phyloP scores from a whole-genome alignment of 2,113 vertebrate species.

The Pica pica region DNA sequence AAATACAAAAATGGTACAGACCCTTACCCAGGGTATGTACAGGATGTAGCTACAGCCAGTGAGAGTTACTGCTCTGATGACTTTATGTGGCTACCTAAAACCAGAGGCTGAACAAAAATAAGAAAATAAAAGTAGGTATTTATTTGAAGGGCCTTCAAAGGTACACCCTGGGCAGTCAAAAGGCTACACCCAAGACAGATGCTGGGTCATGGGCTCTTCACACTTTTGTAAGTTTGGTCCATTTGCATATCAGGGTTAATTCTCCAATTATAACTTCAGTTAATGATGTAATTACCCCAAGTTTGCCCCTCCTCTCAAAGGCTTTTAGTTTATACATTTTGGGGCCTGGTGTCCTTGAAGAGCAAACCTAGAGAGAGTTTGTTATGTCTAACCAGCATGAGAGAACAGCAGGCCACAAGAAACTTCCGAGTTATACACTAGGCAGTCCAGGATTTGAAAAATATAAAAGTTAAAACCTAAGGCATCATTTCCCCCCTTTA shows the following conservation, averaged over 20 bases:
- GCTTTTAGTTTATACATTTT: neutral
- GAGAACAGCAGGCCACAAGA: neutral
- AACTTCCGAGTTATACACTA: neutral
- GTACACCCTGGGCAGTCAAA: too few relatives aligned
- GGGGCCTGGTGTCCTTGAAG: neutral
- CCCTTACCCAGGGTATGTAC: too few relatives aligned
- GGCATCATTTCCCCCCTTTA: neutral
- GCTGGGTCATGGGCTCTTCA: too few relatives aligned
- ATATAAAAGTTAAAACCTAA: neutral
- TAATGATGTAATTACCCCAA: neutral
- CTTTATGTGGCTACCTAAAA: too few relatives aligned
- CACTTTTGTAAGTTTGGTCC: too few relatives aligned
- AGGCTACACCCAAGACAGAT: too few relatives aligned
- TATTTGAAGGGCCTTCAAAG: too few relatives aligned
- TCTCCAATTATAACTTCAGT: too few relatives aligned
- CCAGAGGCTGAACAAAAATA: too few relatives aligned
- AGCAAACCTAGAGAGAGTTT: neutral
- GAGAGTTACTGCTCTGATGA: neutral
- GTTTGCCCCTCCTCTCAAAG: neutral
- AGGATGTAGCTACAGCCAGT: neutral
- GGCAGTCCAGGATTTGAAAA: too few relatives aligned
- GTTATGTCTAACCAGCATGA: neutral
- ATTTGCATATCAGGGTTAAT: too few relatives aligned
- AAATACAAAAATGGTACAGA: neutral
- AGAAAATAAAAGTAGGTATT: too few relatives aligned